These are phyloP conservation scores for Remorina albescens DNA, from an alignment of 2,797 vertebrate species.

Conservation along the genomic window DNA sequence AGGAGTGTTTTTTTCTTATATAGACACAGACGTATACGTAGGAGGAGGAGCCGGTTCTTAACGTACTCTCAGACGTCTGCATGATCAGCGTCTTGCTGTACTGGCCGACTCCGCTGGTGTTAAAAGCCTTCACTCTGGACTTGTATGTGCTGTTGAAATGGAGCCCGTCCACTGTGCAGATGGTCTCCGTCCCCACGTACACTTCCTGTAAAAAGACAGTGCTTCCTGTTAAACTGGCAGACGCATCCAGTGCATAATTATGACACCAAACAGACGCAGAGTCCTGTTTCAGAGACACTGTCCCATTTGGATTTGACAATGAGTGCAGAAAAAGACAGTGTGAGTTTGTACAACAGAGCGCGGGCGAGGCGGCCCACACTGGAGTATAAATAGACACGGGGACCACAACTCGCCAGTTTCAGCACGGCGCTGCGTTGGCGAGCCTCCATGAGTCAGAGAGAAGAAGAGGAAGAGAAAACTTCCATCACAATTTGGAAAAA, in stretches of 20 bases:
- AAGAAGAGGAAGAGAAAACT: conserved; percentile 30
- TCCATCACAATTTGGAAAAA: conserved; percentile 16
- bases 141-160: conserved; percentile 99
- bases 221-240: conserved; percentile 44
- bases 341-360: conserved; percentile 53
- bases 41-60: neutral
- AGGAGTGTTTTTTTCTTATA: conserved; percentile 11
- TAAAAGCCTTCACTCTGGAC: conserved; percentile 97
- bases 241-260: conserved; percentile 11
- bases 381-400: conserved; percentile 64
- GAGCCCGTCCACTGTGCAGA: conserved; percentile 98
- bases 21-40: neutral
- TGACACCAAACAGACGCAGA: conserved; percentile 30
- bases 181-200: conserved; percentile 97
- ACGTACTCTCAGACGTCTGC: conserved; percentile 97
- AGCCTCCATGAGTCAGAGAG: conserved; percentile 62
- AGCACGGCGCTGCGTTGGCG: conserved; percentile 59
- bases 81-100: conserved; percentile 99
- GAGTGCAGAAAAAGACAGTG: conserved; percentile 33
- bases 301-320: conserved; percentile 26
- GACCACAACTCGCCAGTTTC: conserved; percentile 57
- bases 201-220: conserved; percentile 88
- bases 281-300: conserved; percentile 13
- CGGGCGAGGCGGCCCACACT: conserved; percentile 59
- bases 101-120: conserved; percentile 94